Evolutionary conservation across 2,888 invertebrate species (phyloP).

Genomic region (Branchinecta sandiegonensis): DNA sequence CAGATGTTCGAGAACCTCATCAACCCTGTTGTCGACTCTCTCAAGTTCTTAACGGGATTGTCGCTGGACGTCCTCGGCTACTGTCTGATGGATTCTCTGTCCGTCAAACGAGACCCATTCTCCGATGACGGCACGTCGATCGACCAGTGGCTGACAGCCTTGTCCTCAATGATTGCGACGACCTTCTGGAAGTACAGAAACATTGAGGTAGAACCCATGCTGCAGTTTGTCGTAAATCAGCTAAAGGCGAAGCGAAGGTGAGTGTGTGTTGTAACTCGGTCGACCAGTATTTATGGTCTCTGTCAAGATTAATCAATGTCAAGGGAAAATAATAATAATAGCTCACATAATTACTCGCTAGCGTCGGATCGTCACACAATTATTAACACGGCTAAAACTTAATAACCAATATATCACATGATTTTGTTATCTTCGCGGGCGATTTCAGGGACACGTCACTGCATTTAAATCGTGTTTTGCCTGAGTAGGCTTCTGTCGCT

Average conservation of each 20-base stretch:
- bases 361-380: too few relatives aligned
- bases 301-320: too few relatives aligned
- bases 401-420: too few relatives aligned
- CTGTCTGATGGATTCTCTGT: conserved; percentile 83
- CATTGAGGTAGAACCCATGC: conserved; percentile 80
- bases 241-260: conserved; percentile 89
- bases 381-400: too few relatives aligned
- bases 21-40: conserved; percentile 88
- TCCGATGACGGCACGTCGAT: conserved; percentile 70
- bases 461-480: too few relatives aligned
- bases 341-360: too few relatives aligned
- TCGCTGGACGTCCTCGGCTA: conserved; percentile 93
- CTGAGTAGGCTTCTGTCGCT: too few relatives aligned
- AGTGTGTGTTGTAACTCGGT: conserved; percentile 23
- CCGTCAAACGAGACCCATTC: conserved; percentile 44
- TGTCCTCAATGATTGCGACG: conserved; percentile 87
- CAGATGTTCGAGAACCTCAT: conserved; percentile 89
- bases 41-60: conserved; percentile 85
- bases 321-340: too few relatives aligned
- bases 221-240: conserved; percentile 95
- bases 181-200: conserved; percentile 86
- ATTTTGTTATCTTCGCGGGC: too few relatives aligned
- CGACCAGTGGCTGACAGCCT: conserved; percentile 82
- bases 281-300: too few relatives aligned
- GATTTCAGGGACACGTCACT: too few relatives aligned